Evolutionary conservation across 2,888 invertebrate species (phyloP).

Genomic region (Cinara cedri): DNA sequence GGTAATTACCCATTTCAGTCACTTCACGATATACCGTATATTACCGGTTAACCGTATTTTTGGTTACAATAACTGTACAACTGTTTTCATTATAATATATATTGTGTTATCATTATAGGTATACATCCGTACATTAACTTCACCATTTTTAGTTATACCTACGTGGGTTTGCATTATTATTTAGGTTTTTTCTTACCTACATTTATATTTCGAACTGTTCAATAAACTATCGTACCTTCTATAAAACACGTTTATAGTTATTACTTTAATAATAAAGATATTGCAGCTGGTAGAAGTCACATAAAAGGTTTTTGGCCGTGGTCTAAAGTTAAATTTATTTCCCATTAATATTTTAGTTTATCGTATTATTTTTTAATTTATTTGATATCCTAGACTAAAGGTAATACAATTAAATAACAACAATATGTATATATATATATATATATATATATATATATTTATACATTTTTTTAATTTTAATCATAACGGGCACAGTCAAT

Average conservation of each 20-base stretch:
- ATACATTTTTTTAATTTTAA: too few relatives aligned
- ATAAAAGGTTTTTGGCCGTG: background rate
- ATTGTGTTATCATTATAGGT: too few relatives aligned
- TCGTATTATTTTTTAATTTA: background rate
- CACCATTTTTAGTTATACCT: too few relatives aligned
- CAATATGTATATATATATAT: background rate
- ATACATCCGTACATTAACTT: too few relatives aligned
- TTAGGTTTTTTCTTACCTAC: background rate
- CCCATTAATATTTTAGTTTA: background rate
- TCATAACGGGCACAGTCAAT: too few relatives aligned
- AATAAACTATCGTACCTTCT: background rate
- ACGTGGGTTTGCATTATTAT: too few relatives aligned
- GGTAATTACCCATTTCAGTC: too few relatives aligned
- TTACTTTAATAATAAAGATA: constrained; percentile 8
- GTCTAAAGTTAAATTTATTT: background rate
- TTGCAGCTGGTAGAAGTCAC: background rate
- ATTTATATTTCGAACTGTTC: background rate
- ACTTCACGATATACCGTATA: too few relatives aligned
- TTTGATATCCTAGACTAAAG: background rate
- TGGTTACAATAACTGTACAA: too few relatives aligned
- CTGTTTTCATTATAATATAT: too few relatives aligned
- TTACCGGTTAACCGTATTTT: too few relatives aligned
- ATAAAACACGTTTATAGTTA: constrained; percentile 1
- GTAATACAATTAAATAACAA: background rate
- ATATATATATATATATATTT: too few relatives aligned